These are phyloP conservation scores for Heteractis magnifica DNA, from an alignment of 92 coral and sea anemone genomes.

Conservation along the genomic window DNA sequence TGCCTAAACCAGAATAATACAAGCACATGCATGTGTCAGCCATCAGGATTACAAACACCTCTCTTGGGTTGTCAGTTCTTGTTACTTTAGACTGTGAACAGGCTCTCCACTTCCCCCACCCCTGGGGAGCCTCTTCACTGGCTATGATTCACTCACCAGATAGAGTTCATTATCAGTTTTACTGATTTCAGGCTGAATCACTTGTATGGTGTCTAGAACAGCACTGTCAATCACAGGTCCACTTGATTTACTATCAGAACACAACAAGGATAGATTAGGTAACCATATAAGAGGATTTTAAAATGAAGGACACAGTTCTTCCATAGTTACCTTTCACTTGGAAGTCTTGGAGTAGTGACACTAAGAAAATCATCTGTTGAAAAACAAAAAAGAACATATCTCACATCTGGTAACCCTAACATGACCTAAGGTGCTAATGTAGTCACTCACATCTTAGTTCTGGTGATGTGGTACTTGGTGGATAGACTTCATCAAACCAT, in stretches of 20 bases:
- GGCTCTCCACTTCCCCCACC: neutral
- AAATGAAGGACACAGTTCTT: neutral
- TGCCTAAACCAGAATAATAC: conserved; percentile 35
- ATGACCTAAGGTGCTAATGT: too few species aligned
- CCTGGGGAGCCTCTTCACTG: too few species aligned
- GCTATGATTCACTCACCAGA: conserved; percentile 33
- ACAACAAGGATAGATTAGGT: neutral
- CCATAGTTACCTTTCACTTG: conserved; percentile 1
- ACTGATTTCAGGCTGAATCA: conserved; percentile 79
- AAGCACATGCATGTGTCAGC: too few species aligned
- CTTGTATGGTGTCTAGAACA: conserved; percentile 81
- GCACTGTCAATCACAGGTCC: conserved; percentile 61
- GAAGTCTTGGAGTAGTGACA: neutral
- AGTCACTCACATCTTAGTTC: conserved; percentile 65
- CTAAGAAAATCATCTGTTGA: neutral
- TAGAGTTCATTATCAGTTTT: conserved; percentile 71
- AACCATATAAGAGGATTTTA: neutral
- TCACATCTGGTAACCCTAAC: too few species aligned
- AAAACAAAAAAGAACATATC: neutral
- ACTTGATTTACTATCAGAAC: conserved; percentile 49
- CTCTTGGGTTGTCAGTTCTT: neutral
- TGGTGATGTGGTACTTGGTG: conserved; percentile 80
- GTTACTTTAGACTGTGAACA: neutral
- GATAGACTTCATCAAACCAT: conserved; percentile 98
- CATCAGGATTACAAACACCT: neutral